Percentiles rank a stretch among this genome's conserved stretches.
These are phyloP conservation scores for Molorchus minor DNA, from an alignment of 2,888 invertebrate species.

Conservation along the genomic window DNA sequence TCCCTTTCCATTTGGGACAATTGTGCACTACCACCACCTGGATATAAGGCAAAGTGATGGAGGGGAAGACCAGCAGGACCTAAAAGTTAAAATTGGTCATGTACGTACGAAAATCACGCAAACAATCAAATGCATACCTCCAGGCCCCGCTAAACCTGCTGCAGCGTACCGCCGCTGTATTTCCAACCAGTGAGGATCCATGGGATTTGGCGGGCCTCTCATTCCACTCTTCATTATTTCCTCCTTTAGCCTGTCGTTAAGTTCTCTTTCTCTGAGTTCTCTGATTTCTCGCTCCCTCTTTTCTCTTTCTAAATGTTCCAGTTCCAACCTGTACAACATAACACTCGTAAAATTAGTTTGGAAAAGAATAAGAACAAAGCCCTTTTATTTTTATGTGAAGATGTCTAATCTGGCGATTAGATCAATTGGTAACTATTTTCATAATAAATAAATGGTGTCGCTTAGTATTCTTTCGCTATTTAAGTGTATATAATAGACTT, in stretches of 20 bases:
- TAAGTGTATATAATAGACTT: no score
- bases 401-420: no score
- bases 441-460: no score
- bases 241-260: slow-evolving; percentile 87
- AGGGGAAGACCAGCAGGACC: slow-evolving; percentile 67
- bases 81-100: slow-evolving; percentile 6
- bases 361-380: no score
- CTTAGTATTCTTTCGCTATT: no score
- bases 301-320: slow-evolving; percentile 75
- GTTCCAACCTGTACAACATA: slow-evolving; percentile 60
- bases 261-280: slow-evolving; percentile 81
- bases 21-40: slow-evolving; percentile 73
- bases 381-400: no score
- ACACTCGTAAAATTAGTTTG: no score
- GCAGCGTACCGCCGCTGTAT: slow-evolving; percentile 77
- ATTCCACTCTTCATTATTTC: slow-evolving; percentile 78
- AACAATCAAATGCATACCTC: slow-evolving; percentile 48
- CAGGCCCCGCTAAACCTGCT: slow-evolving; percentile 61
- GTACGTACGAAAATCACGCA: neutral
- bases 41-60: slow-evolving; percentile 77
- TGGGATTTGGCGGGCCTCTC: slow-evolving; percentile 59
- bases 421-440: no score
- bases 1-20: slow-evolving; percentile 88
- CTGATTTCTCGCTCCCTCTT: slow-evolving; percentile 80
- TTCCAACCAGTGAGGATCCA: slow-evolving; percentile 87